These are phyloP conservation scores for Pentalonia nigronervosa DNA, from an alignment of 1,140 invertebrate species.

Conservation along the genomic window DNA sequence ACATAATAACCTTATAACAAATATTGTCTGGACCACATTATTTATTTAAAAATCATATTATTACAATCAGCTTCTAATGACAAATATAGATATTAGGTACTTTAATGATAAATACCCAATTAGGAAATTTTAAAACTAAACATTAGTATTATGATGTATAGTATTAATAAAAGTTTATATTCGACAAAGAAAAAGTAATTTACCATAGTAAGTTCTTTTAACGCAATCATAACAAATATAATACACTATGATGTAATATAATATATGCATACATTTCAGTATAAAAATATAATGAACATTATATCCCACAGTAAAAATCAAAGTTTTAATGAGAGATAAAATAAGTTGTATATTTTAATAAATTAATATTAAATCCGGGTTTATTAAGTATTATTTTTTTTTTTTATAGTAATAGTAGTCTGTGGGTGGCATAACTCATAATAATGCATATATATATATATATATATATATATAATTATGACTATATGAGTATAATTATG, in stretches of 20 bases:
- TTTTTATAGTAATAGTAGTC: not conserved
- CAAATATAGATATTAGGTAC: not conserved
- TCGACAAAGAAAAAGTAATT: not conserved
- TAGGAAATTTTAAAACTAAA: not conserved
- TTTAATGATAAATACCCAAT: not conserved
- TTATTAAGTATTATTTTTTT: not conserved
- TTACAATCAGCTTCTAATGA: not conserved
- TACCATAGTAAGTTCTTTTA: not conserved
- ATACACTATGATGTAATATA: not conserved
- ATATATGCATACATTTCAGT: not conserved
- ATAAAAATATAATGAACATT: not conserved
- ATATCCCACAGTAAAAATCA: constrained; percentile 17
- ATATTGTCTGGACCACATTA: not conserved
- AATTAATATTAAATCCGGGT: constrained; percentile 6
- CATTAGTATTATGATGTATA: not conserved
- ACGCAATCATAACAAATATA: not conserved
- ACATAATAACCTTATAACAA: not conserved
- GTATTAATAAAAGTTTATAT: not conserved
- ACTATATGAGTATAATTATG: not conserved
- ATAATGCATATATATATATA: not conserved
- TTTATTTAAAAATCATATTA: not conserved
- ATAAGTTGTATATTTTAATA: constrained; percentile 33
- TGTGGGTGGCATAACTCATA: not conserved
- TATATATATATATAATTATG: too few species aligned
- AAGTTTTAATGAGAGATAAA: not conserved